Evolutionary conservation across 2,113 vertebrate species (phyloP), one percentile per base, ranked within the genome.

Genomic region (Caretta caretta): DNA sequence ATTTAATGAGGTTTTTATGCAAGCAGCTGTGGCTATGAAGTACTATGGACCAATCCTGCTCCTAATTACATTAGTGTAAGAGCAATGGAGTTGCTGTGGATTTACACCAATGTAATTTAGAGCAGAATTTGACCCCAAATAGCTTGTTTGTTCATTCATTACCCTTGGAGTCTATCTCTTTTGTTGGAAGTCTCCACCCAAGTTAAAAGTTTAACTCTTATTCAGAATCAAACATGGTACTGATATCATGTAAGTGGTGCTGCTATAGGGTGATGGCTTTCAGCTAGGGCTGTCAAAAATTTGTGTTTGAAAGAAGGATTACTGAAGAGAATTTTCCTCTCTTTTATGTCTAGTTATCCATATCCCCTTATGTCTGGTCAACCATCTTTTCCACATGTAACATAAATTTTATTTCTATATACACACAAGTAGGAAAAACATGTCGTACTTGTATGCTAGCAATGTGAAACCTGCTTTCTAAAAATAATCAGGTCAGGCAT

Each of bases 401-500:
- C 6, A 93, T 94, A 94, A 92, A 94, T 93, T 80, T 86, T 76
- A 84, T 0, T 0, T 80, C 90, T 42, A 69, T 35, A 20, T n/a
- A 17, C 35, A 69, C 29, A 69, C 8, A n/a, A 42, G 38, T 24
- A 46, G 38, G 20, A 46, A 38, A 46, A 42, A 25, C 46, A 46
- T 76, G 24, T 76, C n/a, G 42, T 93, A n/a, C n/a, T 88, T 51
- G 10, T 49, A 90, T 95, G 75, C 79, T 90, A 90, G 57, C 81
- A 89, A 83, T 80, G 79, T 91, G 79, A 92, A 96, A 59, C 50
- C 53, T 96, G 48, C 87, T 97, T 92, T 96, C 87, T 48, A 87
- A 76, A 94, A 97, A 92, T 87, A 94, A 96, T 90, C 87, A 93
- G 42, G 88, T 91, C 54, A 76, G 76, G 50, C 59, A 69, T 95